Evolutionary conservation across 2,797 vertebrate species (phyloP), one percentile per base, ranked within the genome.

Genomic region (Anisognathus igniventris): DNA sequence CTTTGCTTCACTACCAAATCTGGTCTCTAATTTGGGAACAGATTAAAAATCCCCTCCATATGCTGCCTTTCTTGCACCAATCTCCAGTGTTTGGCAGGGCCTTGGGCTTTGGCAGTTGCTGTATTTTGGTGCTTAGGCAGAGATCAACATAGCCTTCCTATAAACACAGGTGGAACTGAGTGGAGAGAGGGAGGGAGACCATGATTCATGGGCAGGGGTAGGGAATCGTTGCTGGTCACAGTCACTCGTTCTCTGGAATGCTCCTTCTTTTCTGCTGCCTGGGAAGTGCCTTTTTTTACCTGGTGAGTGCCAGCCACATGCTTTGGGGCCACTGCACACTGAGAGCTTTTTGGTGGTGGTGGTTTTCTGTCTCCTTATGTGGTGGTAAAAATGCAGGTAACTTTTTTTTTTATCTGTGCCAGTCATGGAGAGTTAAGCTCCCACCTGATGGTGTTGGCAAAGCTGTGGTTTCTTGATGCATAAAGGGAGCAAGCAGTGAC

Each of bases 151-250:
- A 10, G 24, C 28, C 57, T 86, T 72, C 84, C 72, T 90, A 48
- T 70, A 92, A 95, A 95, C 78, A 89, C 86, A 83, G 88, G 91
- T 95, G 92, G 68, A 57, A 93, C 60, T 14, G 40, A 42, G 86
- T 30, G 51, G 16, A 53, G 7, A 62, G 86, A 83, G 80, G 77
- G 78, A 95, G 71, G 81, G 84, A 85, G 72, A 30, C 45, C 60
- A n/a, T 75, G 91, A 86, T 91, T 85, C 60, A 30, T 17, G 70
- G 88, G 56, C 44, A 94, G 50, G 74, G 74, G 53, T 70, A 90
- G 71, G 81, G 85, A 94, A 67, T 79, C 17, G 14, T 27, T 57
- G 56, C 87, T 76, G 88, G 71, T 53, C 67, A 40, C 62, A 70
- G 67, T 40, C 48, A 31, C 76, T 40, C 1, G 0, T 22, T 79